These are phyloP conservation scores for Polylopha cassiicola DNA, from an alignment of 2,888 invertebrate genomes.

Conservation along the genomic window DNA sequence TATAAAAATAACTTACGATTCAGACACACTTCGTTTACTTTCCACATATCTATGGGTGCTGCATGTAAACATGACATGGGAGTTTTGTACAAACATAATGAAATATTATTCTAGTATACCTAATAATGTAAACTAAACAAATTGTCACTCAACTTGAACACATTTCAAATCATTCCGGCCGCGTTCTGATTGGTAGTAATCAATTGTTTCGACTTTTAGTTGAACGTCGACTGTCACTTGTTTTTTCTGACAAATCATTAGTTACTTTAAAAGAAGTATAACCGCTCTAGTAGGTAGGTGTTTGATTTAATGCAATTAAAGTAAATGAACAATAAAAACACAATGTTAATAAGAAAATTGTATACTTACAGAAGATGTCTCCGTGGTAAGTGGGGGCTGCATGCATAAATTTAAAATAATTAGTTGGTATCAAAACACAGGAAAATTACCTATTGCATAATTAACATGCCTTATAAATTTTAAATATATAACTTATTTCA, in stretches of 20 bases:
- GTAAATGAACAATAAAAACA: slow-evolving; percentile 5
- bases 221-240: too few relatives aligned
- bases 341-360: slow-evolving; percentile 21
- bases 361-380: slow-evolving; percentile 72
- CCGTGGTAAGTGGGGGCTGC: slow-evolving; percentile 75
- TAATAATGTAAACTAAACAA: too few relatives aligned
- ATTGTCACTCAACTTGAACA: too few relatives aligned
- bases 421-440: slow-evolving; percentile 25
- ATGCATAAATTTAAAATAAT: slow-evolving; percentile 61
- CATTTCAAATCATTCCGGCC: too few relatives aligned
- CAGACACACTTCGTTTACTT: slow-evolving; percentile 70
- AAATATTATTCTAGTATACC: too few relatives aligned
- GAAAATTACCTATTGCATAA: slow-evolving; percentile 36
- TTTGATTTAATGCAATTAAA: slow-evolving; percentile 10
- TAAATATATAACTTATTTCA: too few relatives aligned
- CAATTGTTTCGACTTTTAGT: too few relatives aligned
- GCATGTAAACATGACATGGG: slow-evolving; percentile 45
- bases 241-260: too few relatives aligned
- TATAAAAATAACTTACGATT: slow-evolving; percentile 74
- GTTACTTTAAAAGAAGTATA: too few relatives aligned
- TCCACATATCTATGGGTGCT: slow-evolving; percentile 69
- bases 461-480: slow-evolving; percentile 28
- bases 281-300: too few relatives aligned
- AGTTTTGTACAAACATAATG: slow-evolving; percentile 4
- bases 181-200: too few relatives aligned